Evolutionary conservation across 2,113 vertebrate species (phyloP).

Genomic region (Gasterosteus aculeatus): DNA sequence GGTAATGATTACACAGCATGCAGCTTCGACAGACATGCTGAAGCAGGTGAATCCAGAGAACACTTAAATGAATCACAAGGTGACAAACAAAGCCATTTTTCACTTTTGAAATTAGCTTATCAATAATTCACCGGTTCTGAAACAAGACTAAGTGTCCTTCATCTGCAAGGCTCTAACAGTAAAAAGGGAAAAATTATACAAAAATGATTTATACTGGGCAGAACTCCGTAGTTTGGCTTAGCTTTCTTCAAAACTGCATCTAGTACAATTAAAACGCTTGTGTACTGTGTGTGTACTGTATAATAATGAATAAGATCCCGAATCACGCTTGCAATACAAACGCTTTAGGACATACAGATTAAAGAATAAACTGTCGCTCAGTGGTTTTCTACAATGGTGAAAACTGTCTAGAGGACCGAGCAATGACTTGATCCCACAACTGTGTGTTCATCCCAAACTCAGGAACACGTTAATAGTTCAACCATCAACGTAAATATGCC

Average conservation of each 20-base stretch:
- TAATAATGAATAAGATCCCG: background rate
- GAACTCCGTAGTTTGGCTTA: constrained; percentile 23
- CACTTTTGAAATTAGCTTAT: constrained; percentile 77
- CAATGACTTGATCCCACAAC: background rate
- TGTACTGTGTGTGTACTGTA: background rate
- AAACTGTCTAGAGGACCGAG: too few relatives aligned
- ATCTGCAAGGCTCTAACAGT: constrained; percentile 52
- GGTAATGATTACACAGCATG: constrained; percentile 42
- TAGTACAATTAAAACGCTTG: background rate
- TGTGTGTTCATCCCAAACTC: background rate
- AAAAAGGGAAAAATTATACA: constrained; percentile 52
- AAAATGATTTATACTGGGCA: constrained; percentile 55
- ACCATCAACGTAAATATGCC: background rate
- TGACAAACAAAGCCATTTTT: constrained; percentile 71
- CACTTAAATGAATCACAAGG: constrained; percentile 73
- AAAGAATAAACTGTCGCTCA: background rate
- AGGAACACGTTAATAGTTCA: background rate
- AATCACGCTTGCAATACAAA: background rate
- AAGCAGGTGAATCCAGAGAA: constrained; percentile 60
- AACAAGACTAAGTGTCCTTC: constrained; percentile 76
- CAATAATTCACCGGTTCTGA: constrained; percentile 79
- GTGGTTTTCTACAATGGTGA: background rate
- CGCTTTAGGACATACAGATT: background rate
- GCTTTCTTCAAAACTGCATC: background rate
- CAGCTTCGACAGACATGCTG: constrained; percentile 50